These are phyloP conservation scores for Hydrotaea cyrtoneurina DNA, from an alignment of 2,888 invertebrate genomes.

Conservation along the genomic window DNA sequence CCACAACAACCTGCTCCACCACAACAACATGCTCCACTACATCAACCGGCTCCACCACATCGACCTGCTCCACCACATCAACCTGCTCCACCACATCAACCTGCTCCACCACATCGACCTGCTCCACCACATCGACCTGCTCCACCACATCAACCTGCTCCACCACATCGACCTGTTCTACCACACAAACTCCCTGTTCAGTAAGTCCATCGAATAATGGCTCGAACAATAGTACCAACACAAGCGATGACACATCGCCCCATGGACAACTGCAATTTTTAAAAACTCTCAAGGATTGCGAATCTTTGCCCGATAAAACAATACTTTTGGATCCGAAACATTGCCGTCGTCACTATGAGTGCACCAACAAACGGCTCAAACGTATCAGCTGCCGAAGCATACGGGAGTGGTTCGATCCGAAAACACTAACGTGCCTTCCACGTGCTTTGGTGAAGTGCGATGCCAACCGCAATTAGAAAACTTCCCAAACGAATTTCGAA, in stretches of 20 bases:
- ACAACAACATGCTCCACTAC: not conserved
- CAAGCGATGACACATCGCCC: not conserved
- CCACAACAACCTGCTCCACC: not conserved
- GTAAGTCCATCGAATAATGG: too few species aligned
- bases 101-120: not conserved
- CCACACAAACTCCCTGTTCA: not conserved
- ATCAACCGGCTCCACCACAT: not conserved
- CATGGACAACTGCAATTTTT: not conserved
- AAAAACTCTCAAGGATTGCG: slow-evolving; percentile 31
- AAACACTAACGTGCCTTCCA: slow-evolving; percentile 8
- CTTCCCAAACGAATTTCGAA: not conserved
- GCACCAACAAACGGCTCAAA: slow-evolving; percentile 8
- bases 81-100: not conserved
- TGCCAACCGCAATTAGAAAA: slow-evolving; percentile 18
- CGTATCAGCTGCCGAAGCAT: not conserved
- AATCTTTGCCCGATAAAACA: slow-evolving; percentile 18
- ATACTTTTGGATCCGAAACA: slow-evolving; percentile 45
- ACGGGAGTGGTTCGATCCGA: slow-evolving; percentile 30
- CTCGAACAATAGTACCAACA: not conserved
- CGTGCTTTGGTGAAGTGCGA: slow-evolving; percentile 41
- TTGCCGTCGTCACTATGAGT: slow-evolving; percentile 52
- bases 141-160: not conserved
- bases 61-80: not conserved
- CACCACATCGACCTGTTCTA: not conserved
- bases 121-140: not conserved